These are phyloP conservation scores for Ecdyonurus torrentis DNA, from an alignment of 2,888 invertebrate species.

Conservation along the genomic window DNA sequence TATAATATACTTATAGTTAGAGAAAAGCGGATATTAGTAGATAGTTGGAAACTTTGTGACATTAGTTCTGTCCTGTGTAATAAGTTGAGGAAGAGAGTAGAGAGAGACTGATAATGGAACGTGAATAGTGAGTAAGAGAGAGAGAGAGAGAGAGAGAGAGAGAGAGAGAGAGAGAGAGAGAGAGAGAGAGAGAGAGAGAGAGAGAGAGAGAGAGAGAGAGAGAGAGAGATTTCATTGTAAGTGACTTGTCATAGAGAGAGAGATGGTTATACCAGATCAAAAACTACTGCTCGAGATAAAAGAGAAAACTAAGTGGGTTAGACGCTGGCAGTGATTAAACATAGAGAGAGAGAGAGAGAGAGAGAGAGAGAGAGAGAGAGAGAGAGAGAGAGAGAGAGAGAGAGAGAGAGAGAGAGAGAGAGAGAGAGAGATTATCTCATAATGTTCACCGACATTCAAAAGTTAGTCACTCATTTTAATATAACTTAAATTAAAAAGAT, in stretches of 20 bases:
- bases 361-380: background rate
- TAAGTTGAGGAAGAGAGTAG: background rate
- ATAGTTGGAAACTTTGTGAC: too few species aligned
- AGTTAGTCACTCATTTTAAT: too few species aligned
- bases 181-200: background rate
- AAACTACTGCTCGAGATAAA: background rate
- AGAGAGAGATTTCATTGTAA: too few species aligned
- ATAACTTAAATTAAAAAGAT: too few species aligned
- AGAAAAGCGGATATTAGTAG: too few species aligned
- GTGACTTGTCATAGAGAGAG: too few species aligned
- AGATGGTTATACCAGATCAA: background rate
- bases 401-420: background rate
- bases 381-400: background rate
- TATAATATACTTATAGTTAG: too few species aligned
- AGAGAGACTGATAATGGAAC: background rate
- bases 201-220: too few species aligned
- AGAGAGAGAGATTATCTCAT: too few species aligned
- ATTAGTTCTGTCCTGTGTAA: background rate
- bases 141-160: background rate
- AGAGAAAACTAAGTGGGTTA: background rate
- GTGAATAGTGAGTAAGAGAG: background rate
- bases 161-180: background rate
- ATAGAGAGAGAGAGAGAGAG: too few species aligned
- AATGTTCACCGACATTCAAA: too few species aligned
- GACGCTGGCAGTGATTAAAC: background rate